Evolutionary conservation across 1,140 invertebrate genomes (phyloP).

Genomic region (Lasioglossum albipes): DNA sequence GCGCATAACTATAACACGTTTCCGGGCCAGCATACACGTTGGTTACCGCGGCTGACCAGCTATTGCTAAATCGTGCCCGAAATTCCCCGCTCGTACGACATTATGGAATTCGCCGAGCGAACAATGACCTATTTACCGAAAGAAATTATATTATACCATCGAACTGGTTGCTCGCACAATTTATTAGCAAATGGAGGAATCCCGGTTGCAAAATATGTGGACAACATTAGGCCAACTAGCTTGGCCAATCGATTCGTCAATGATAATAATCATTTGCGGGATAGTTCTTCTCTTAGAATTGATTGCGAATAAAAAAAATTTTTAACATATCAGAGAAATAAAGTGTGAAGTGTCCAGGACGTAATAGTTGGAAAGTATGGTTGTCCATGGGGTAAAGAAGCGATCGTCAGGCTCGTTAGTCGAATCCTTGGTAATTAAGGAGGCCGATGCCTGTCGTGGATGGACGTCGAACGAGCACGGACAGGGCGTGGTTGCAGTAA

Average conservation of each 20-base stretch:
- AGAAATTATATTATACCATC: not conserved
- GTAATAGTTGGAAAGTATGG: not conserved
- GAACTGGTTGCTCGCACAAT: not conserved
- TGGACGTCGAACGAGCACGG: conserved; percentile 66
- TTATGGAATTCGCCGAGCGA: conserved; percentile 41
- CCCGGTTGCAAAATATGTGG: no score
- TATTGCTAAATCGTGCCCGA: conserved; percentile 46
- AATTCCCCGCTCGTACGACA: conserved; percentile 37
- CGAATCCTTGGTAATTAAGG: conserved; percentile 74
- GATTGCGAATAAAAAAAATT: no score
- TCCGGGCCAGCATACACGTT: conserved; percentile 30
- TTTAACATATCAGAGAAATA: no score
- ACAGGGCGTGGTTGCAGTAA: conserved; percentile 74
- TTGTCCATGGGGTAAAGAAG: conserved; percentile 27
- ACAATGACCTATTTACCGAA: conserved; percentile 36
- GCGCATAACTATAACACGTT: conserved; percentile 23
- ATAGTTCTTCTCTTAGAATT: no score
- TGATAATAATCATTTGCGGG: no score
- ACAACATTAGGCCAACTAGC: no score
- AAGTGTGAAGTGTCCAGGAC: no score
- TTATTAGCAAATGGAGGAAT: not conserved
- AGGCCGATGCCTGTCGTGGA: conserved; percentile 70
- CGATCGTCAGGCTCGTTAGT: conserved; percentile 52
- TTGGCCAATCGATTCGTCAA: no score
- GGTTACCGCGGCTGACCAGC: conserved; percentile 46